Conservation (phyloP, 2,113 vertebrate genomes). For the Pangasianodon gigas region DNA sequence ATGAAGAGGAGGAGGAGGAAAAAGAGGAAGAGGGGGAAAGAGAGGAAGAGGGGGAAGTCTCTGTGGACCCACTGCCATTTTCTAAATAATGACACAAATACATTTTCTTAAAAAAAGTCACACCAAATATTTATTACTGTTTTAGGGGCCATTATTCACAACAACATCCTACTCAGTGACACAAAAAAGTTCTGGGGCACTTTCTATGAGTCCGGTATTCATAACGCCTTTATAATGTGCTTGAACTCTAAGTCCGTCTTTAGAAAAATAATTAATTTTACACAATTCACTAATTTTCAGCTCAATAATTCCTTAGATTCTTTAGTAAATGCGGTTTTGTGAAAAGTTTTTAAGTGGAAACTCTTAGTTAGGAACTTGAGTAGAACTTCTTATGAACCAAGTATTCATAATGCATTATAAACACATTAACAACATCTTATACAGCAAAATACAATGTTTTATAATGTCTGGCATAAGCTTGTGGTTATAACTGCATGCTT, state of each 20-base stretch:
- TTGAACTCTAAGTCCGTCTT: background rate
- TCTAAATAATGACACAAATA: background rate
- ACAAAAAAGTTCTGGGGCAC: background rate
- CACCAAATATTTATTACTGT: background rate
- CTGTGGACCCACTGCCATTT: background rate
- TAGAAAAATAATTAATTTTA: background rate
- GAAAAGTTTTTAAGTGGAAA: too few species aligned
- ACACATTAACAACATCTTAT: background rate
- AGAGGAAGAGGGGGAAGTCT: background rate
- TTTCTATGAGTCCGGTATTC: background rate
- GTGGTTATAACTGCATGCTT: background rate
- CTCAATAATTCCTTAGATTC: background rate
- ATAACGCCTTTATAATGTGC: background rate
- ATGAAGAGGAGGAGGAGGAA: background rate
- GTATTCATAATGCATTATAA: too few species aligned
- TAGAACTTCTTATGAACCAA: too few species aligned
- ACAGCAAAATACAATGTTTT: too few species aligned
- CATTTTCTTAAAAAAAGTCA: background rate
- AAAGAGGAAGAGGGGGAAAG: background rate
- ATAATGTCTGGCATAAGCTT: background rate
- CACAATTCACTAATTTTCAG: background rate
- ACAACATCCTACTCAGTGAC: background rate
- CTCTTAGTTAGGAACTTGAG: too few species aligned
- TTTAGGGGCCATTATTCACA: background rate
- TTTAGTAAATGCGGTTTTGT: background rate